These are phyloP conservation scores for Periparus ater DNA, from an alignment of 2,797 vertebrate genomes.

Conservation along the genomic window DNA sequence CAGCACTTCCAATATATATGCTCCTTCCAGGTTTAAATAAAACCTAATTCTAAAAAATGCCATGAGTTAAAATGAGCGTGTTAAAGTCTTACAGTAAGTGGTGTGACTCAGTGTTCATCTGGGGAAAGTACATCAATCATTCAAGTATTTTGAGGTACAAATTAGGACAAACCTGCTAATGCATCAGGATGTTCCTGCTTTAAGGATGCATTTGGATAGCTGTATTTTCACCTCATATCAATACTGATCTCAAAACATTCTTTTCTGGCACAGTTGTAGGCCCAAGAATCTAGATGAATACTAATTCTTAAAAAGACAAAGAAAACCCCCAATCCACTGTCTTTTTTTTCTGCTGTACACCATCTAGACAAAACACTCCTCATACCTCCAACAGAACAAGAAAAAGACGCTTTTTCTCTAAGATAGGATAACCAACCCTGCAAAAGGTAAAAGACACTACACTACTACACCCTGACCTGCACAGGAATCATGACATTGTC, in stretches of 20 bases:
- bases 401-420: not conserved
- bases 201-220: not conserved
- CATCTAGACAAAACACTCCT: not conserved
- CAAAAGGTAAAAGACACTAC: not conserved
- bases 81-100: conserved; percentile 18
- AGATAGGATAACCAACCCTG: not conserved
- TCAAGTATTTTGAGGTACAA: not conserved
- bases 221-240: not conserved
- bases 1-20: conserved; percentile 33
- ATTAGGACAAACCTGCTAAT: not conserved
- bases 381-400: not conserved
- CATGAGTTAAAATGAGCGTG: not conserved
- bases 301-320: not conserved
- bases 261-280: not conserved
- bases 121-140: not conserved
- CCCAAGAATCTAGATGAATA: not conserved
- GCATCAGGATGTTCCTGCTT: not conserved
- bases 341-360: not conserved
- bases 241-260: not conserved
- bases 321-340: not conserved
- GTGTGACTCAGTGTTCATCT: not conserved
- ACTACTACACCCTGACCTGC: not conserved
- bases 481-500: not conserved
- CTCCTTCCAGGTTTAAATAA: not conserved
- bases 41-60: not conserved